phyloP scores from a whole-genome alignment of 2,113 vertebrate genomes.

The Tetrao urogallus region DNA sequence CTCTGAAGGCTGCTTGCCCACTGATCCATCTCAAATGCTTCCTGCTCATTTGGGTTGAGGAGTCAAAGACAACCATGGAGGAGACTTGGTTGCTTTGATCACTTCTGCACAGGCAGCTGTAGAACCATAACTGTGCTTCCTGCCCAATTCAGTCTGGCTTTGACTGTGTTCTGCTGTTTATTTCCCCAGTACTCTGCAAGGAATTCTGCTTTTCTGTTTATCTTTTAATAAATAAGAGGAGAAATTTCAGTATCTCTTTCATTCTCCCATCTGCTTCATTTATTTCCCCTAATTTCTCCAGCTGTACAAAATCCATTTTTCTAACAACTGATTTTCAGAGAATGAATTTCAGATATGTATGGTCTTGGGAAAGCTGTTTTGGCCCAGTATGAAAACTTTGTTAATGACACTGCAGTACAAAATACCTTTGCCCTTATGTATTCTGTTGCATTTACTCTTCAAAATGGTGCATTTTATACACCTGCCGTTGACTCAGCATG shows the following conservation, averaged over 20 bases:
- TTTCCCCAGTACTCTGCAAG: neutral
- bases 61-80: neutral
- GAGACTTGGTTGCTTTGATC: neutral
- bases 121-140: neutral
- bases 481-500: neutral
- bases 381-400: neutral
- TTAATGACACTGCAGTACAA: neutral
- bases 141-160: neutral
- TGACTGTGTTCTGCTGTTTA: neutral
- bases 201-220: neutral
- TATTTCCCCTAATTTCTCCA: slow-evolving; percentile 3
- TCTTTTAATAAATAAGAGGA: neutral
- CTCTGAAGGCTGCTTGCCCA: neutral
- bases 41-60: neutral
- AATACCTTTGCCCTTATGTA: neutral
- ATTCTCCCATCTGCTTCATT: neutral
- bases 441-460: neutral
- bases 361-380: neutral
- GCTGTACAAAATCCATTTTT: neutral
- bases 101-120: neutral
- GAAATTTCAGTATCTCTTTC: neutral
- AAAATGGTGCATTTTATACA: neutral
- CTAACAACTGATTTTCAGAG: neutral
- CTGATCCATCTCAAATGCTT: neutral
- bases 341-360: neutral